Percentiles rank a stretch among this genome's conserved stretches.
Conservation (phyloP, 2,888 invertebrate species). For the Macrosiphum euphorbiae region DNA sequence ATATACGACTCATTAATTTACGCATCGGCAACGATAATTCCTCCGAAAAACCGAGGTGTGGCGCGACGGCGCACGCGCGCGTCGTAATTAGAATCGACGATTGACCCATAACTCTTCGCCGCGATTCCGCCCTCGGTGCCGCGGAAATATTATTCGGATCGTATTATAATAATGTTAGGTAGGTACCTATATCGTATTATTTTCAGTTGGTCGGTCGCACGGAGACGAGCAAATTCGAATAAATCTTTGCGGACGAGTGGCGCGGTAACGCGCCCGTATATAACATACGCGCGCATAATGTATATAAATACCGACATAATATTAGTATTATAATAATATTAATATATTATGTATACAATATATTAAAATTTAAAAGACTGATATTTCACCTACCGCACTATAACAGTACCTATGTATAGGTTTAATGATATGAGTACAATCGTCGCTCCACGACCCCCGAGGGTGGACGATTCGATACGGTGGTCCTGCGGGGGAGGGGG, state of each 20-base stretch:
- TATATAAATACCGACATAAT: background rate
- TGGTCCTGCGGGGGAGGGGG: background rate
- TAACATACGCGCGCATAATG: background rate
- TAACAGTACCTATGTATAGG: background rate
- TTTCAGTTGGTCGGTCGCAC: background rate
- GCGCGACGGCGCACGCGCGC: conserved; percentile 25
- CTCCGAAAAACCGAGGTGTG: conserved; percentile 35
- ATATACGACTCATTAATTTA: conserved; percentile 55
- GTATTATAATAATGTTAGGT: background rate
- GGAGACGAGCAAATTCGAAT: background rate
- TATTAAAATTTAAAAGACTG: background rate
- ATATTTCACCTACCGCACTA: background rate
- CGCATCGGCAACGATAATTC: conserved; percentile 39
- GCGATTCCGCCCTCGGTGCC: conserved; percentile 52
- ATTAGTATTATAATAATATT: background rate
- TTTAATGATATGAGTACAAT: too few relatives aligned
- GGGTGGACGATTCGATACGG: background rate
- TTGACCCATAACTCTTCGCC: conserved; percentile 51
- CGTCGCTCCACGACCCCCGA: background rate
- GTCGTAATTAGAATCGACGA: conserved; percentile 53
- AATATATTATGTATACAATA: background rate
- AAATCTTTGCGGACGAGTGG: background rate
- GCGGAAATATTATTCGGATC: conserved; percentile 28
- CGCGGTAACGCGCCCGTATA: background rate
- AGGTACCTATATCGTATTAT: background rate